A percentile compares a stretch with the other conserved stretches of the same genome.
Evolutionary conservation across 2,888 invertebrate genomes (phyloP).

Genomic region (Chironomus tentans): DNA sequence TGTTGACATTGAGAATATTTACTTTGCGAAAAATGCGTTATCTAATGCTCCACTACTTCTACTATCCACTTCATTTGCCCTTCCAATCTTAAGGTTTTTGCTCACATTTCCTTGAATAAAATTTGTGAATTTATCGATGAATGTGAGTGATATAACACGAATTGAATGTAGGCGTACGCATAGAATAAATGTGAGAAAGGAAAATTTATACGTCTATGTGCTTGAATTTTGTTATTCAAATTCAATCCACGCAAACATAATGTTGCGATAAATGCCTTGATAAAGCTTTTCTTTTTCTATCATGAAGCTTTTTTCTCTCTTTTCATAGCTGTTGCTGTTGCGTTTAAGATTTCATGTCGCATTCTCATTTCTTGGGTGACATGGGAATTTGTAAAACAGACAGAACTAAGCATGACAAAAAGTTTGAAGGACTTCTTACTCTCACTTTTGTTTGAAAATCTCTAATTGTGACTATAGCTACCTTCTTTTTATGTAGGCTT

Average conservation of each 20-base stretch:
- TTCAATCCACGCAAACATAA: constrained; percentile 16
- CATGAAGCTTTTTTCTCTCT: too few species aligned
- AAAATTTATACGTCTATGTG: background rate
- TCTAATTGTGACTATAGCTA: too few species aligned
- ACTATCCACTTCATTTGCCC: background rate
- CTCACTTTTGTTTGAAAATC: too few species aligned
- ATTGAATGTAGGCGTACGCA: background rate
- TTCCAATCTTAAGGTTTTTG: background rate
- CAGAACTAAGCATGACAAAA: too few species aligned
- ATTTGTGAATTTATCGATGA: background rate
- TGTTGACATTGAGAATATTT: too few species aligned
- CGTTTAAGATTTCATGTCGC: too few species aligned
- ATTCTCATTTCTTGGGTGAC: background rate
- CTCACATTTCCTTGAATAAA: background rate
- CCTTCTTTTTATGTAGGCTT: too few species aligned
- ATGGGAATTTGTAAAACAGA: background rate
- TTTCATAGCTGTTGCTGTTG: too few species aligned
- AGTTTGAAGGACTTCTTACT: too few species aligned
- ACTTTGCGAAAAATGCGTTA: too few species aligned
- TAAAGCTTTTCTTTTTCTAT: too few species aligned
- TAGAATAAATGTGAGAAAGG: background rate
- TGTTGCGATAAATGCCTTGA: constrained; percentile 12
- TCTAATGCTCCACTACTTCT: too few species aligned
- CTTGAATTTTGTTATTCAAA: constrained; percentile 7
- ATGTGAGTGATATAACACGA: background rate